Evolutionary conservation across 2,888 invertebrate species (phyloP).

Genomic region (Tachina fera): DNA sequence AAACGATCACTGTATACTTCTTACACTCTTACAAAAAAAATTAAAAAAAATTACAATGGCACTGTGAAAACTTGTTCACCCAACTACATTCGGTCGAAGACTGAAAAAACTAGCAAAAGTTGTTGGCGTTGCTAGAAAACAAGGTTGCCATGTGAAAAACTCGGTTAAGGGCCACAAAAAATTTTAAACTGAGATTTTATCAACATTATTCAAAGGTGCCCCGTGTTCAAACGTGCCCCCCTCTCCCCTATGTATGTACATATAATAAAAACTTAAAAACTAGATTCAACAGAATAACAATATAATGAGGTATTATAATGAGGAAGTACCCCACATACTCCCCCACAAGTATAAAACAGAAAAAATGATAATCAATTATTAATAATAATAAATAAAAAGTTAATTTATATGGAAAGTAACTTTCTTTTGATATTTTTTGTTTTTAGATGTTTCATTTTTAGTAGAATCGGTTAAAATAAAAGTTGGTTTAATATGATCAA

Average conservation of each 20-base stretch:
- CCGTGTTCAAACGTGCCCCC: constrained; percentile 25
- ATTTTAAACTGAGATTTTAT: constrained; percentile 29
- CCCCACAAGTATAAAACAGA: no score
- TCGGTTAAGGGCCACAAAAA: constrained; percentile 12
- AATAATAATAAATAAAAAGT: no score
- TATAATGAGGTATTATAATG: no score
- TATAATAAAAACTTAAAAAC: no score
- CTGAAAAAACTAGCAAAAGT: constrained; percentile 39
- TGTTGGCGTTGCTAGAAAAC: constrained; percentile 33
- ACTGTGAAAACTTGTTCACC: constrained; percentile 23
- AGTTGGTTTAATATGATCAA: no score
- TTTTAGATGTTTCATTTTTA: no score
- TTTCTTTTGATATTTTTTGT: no score
- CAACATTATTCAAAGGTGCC: constrained; percentile 19
- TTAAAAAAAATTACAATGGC: constrained; percentile 22
- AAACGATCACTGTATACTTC: constrained; percentile 11
- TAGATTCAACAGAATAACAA: no score
- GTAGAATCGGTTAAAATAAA: no score
- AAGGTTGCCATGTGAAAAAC: constrained; percentile 37
- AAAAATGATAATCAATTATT: no score
- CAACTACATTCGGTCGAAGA: constrained; percentile 37
- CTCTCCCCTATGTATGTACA: constrained; percentile 7
- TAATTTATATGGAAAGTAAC: no score
- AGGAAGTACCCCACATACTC: no score
- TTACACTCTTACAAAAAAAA: constrained; percentile 21